Evolutionary conservation across 2,888 invertebrate species (phyloP), one percentile per base, ranked within the genome.

Genomic region (Timandra comae): DNA sequence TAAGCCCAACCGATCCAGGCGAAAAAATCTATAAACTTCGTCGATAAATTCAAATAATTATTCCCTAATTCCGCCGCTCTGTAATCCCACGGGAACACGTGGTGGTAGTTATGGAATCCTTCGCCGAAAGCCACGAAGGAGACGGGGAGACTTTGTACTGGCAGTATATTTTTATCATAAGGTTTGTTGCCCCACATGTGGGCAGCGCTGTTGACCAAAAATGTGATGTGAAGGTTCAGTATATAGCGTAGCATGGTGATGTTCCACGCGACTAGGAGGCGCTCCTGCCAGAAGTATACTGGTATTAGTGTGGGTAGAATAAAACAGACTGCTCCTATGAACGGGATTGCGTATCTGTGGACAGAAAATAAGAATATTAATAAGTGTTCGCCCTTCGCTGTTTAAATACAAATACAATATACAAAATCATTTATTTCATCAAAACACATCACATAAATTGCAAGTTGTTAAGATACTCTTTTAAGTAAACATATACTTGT

Each of bases 201-300:
- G 9, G 90, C 90, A 2, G 86, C 87, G 50, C 88, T 89, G 76
- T 91, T 91, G 7, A 91, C 89, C n/a, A 88, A 63, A 88, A 90
- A 91, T 1, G 59, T 52, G 3, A 79, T 76, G 63, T 91, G 87
- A n/a, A 91, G 75, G 3, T 79, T 79, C 36, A 80, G 56, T 9
- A 78, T 64, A 61, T 89, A 90, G 7, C 90, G 77, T 7, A 89
- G 52, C 30, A 84, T 73, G 3, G 57, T 60, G 2, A 74, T 51
- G 43, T 73, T 70, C 67, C 70, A 77, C 1, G 75, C 55, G 41
- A 61, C 64, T 22, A n/a, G 43, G 12, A 67, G 56, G 0, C 52
- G 67, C 55, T 91, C 91, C 2, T 77, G 80, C 89, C 90, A 91
- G 35, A 76, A 63, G 43, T 78, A 86, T 35, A 85, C 72, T 1